phyloP scores from a whole-genome alignment of 64 coral and sea anemone genomes.

The Montipora foliosa region DNA sequence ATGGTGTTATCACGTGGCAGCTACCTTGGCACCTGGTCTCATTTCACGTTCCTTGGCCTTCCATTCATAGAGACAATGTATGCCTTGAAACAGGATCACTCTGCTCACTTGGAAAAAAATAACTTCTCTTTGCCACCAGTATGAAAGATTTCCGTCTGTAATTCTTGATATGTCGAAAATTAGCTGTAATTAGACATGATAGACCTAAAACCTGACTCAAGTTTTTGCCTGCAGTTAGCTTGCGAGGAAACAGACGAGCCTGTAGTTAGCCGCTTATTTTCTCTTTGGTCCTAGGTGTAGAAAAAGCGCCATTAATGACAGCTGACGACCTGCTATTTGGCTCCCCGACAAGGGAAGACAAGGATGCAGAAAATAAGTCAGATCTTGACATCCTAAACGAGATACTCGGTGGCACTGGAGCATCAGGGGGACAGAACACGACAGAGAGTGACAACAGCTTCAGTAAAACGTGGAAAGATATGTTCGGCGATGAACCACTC shows the following conservation, averaged over 20 bases:
- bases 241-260: not conserved
- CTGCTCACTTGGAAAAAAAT: no score
- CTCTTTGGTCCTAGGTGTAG: not conserved
- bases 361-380: constrained; percentile 22
- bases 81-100: no score
- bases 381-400: constrained; percentile 82
- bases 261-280: not conserved
- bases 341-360: constrained; percentile 66
- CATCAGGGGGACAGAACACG: not conserved
- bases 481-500: constrained; percentile 85
- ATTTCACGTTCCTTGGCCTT: no score
- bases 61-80: no score
- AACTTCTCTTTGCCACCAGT: no score
- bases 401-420: constrained; percentile 55
- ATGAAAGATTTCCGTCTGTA: no score
- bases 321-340: constrained; percentile 97
- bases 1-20: no score
- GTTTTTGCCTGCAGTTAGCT: no score
- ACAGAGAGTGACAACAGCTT: constrained; percentile 77
- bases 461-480: constrained; percentile 89
- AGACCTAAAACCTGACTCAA: no score
- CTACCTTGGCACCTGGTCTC: no score
- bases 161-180: no score
- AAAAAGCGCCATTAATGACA: constrained; percentile 40
- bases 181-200: no score